These are phyloP conservation scores for Xiphydria camelus DNA, from an alignment of 2,888 invertebrate genomes.

Conservation along the genomic window DNA sequence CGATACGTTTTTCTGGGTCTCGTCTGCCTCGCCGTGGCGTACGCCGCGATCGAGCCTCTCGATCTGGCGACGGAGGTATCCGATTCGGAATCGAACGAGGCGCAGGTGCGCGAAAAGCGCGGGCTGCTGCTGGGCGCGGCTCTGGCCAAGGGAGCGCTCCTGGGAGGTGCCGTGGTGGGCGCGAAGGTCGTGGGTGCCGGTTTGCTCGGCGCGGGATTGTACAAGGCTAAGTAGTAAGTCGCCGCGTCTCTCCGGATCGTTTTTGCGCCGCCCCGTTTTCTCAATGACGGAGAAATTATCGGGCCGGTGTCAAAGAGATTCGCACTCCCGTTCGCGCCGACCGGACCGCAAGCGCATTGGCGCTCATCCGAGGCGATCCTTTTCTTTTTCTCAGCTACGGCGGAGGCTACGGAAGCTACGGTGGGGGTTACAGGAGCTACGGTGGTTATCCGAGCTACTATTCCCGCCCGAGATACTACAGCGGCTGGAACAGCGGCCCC, in stretches of 20 bases:
- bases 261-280: no score
- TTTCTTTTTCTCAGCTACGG: background rate
- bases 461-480: conserved; percentile 8
- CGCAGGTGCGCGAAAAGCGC: conserved; percentile 30
- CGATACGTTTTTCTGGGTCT: conserved; percentile 18
- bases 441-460: conserved; percentile 12
- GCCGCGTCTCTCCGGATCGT: no score
- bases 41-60: conserved; percentile 13
- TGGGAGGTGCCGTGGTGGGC: conserved; percentile 17
- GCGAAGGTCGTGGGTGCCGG: conserved; percentile 29
- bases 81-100: background rate
- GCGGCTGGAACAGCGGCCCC: no score
- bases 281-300: no score
- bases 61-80: background rate
- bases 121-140: conserved; percentile 32
- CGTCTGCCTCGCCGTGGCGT: conserved; percentile 26
- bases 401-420: conserved; percentile 37
- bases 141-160: background rate
- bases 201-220: conserved; percentile 29
- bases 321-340: no score
- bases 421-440: conserved; percentile 17
- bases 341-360: no score
- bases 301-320: no score
- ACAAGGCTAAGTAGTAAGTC: conserved; percentile 13
- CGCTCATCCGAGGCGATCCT: no score